Percentiles rank a stretch among this genome's conserved stretches.
Evolutionary conservation across 2,888 invertebrate genomes (phyloP).

Genomic region (Craniophora ligustri): DNA sequence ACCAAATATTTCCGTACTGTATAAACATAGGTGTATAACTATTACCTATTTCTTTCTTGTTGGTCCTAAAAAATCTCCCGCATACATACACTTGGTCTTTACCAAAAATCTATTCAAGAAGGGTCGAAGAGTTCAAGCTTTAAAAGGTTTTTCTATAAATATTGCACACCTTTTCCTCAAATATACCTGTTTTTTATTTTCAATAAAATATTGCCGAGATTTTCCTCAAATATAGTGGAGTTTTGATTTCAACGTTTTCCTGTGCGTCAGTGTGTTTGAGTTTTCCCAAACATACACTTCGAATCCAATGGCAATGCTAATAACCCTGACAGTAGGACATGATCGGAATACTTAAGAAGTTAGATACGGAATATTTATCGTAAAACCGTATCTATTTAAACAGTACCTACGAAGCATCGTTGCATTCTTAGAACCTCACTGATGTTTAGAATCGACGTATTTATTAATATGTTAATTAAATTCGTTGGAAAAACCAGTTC

Average conservation of each 20-base stretch:
- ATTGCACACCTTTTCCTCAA: slow-evolving; percentile 1
- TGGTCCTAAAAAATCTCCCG: no score
- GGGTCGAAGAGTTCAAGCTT: no score
- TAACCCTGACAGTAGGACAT: slow-evolving; percentile 1
- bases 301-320: slow-evolving; percentile 26
- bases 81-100: no score
- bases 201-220: background rate
- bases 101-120: no score
- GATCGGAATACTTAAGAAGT: slow-evolving; percentile 12
- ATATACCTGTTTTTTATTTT: background rate
- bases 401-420: slow-evolving; percentile 2
- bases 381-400: slow-evolving; percentile 1
- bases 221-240: slow-evolving; percentile 7
- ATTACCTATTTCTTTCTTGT: no score
- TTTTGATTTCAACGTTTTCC: slow-evolving; percentile 21
- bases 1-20: no score
- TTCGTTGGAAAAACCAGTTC: slow-evolving; percentile 28
- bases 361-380: slow-evolving; percentile 12
- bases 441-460: slow-evolving; percentile 7
- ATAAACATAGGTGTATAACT: no score
- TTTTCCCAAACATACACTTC: slow-evolving; percentile 23
- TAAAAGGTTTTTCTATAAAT: no score
- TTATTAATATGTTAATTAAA: slow-evolving; percentile 30
- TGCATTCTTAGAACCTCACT: slow-evolving; percentile 22
- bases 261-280: slow-evolving; percentile 18